Evolutionary conservation across 1,140 invertebrate genomes (phyloP), one percentile per base, ranked within the genome.

Genomic region (Plectrocnemia conspersa): DNA sequence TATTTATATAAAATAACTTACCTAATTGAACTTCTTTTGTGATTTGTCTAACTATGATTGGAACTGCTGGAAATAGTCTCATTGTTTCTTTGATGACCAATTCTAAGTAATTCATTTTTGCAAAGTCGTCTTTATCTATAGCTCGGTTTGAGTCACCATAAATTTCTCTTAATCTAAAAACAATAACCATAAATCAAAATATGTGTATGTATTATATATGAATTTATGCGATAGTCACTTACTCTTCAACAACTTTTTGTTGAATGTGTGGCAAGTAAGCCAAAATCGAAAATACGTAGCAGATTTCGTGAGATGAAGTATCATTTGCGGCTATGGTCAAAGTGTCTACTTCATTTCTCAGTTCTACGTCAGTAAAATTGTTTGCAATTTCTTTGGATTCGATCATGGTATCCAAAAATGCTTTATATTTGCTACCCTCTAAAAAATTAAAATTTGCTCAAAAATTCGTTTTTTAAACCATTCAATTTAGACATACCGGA

Each of bases 301-400:
- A 68, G 22, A 80, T 75, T 1, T 75, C 79, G 1, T 78, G 66
- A 0, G 83, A 79, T 0, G 86, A 88, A 29, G 87, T 90, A 64
- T 89, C 86, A 63, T 88, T 87, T 9, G 85, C 86, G 70, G 81
- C 82, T 59, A 84, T 81, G 56, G 83, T 86, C 62, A 89, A 86
- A 0, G 85, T 88, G 61, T 88, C 84, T 7, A 86, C 83, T 71
- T 88, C 85, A 64, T 88, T 85, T 11, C 81, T 69, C 19, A 88
- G 74, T 59, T 84, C 74, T 33, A 77, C 72, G 52, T 80, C 70
- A 0, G 73, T 64, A 27, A 82, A 69, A 48, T 63, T 60, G 7
- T 45, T 29, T 24, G 65, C 65, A 9, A 59, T 41, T 23, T 69
- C 55, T n/a, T 64, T 59, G 21, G 64, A 54, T 58, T 79, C 72